Base-by-base conservation (phyloP, 2,888 invertebrate species). In the Melipona bicolor region DNA sequence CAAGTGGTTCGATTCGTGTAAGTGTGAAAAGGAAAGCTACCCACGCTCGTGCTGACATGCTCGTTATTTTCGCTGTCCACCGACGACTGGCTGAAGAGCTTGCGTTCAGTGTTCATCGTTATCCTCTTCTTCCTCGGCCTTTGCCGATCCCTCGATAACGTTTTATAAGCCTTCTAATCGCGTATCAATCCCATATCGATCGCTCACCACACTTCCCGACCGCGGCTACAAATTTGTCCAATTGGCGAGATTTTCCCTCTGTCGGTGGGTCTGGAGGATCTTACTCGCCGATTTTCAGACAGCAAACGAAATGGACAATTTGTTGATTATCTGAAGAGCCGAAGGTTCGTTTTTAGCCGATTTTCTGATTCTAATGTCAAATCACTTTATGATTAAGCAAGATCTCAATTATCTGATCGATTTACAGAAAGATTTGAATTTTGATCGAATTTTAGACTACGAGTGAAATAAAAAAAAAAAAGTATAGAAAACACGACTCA, bases 21-120 rank as follows among this genome's bases (percentile, higher is more conserved):
- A 86, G 79, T 69, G 71, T 79, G 67, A 82, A 84, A 81, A 87
- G 75, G 82, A 83, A 80, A 81, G 67, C 86, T 88, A 91, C 91
- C 89, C 88, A 91, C 91, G 88, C 87, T 86, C 74, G 83, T 88
- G 72, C 85, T 82, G 87, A 91, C 87, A 79, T 88, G 91, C 43
- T 91, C 91, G 88, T 89, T 91, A 87, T 91, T 91, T 76, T 92
- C 92, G 90, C 92, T 92, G 86, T 92, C 92, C 85, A 92, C 88
- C 74, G 92, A 92, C 73, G 91, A 88, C 79, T 91, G 92, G 84
- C 90, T 92, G 89, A 89, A 88, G 87, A 92, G 89, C 82, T 89
- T 91, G 71, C 88, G 89, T 85, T 90, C 91, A 86, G 88, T 90
- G 85, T 91, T 91, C 92, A 92, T 92, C 88, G 91, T 91, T 83